Evolutionary conservation across 2,113 vertebrate species (phyloP).

Genomic region (Ammospiza nelsoni): DNA sequence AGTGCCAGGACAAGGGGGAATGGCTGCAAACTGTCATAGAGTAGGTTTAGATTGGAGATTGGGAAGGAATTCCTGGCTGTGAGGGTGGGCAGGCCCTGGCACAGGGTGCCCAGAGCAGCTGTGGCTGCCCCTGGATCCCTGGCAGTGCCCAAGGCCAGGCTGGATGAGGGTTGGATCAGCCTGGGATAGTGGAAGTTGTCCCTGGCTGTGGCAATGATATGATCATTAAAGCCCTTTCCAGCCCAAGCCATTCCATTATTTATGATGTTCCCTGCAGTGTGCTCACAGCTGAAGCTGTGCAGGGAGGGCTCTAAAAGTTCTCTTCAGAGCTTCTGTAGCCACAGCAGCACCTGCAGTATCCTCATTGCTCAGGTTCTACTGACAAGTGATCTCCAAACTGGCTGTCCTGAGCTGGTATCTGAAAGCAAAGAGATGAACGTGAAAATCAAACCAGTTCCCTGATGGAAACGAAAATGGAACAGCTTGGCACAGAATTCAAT

Average conservation of each 20-base stretch:
- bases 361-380: neutral
- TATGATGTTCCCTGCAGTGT: neutral
- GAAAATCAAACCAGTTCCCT: neutral
- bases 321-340: neutral
- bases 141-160: too few relatives aligned
- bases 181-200: neutral
- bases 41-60: rapidly evolving
- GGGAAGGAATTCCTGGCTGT: rapidly evolving
- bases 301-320: neutral
- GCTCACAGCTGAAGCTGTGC: neutral
- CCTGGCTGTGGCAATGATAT: neutral
- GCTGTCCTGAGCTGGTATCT: neutral
- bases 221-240: neutral
- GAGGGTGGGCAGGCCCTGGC: neutral
- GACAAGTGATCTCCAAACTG: neutral
- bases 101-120: too few relatives aligned
- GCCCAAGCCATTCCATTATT: neutral
- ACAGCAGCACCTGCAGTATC: neutral
- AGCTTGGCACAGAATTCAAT: neutral
- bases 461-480: neutral
- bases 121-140: too few relatives aligned
- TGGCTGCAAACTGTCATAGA: rapidly evolving
- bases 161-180: too few relatives aligned
- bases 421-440: neutral
- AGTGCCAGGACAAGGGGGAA: rapidly evolving